Conservation (phyloP, 2,888 invertebrate genomes). For the Philopedon plagiatum region DNA sequence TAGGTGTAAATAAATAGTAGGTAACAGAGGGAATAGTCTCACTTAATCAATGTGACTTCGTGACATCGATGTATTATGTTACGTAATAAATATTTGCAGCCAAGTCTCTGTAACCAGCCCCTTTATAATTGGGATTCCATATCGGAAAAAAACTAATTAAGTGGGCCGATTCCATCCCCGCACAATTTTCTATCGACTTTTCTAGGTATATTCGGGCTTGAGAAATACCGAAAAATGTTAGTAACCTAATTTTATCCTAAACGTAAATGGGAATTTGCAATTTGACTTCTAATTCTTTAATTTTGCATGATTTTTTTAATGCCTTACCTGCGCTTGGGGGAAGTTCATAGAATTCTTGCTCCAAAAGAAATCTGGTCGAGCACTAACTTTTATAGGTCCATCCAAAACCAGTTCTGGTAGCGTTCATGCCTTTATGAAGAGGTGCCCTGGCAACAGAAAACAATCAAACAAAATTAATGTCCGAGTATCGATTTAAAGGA, state of each 20-base stretch:
- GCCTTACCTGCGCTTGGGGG: too few species aligned
- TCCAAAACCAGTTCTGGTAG: too few species aligned
- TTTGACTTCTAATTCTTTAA: too few species aligned
- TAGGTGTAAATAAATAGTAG: conserved; percentile 22
- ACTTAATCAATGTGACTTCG: conserved; percentile 37
- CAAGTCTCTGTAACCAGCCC: background rate
- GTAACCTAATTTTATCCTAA: too few species aligned
- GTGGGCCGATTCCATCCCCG: background rate
- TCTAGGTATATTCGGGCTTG: background rate
- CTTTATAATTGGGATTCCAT: conserved; percentile 25
- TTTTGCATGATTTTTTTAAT: too few species aligned
- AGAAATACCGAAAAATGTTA: background rate
- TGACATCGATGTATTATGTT: conserved; percentile 37
- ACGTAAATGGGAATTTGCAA: too few species aligned
- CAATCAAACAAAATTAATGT: background rate
- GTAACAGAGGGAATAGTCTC: conserved; percentile 11
- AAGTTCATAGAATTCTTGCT: too few species aligned
- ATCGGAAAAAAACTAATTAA: conserved; percentile 30
- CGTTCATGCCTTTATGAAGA: too few species aligned
- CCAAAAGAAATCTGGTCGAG: too few species aligned
- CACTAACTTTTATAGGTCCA: too few species aligned
- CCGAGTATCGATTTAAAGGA: background rate
- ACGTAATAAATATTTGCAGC: conserved; percentile 27
- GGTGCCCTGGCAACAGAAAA: too few species aligned
- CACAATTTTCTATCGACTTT: conserved; percentile 10